These are phyloP conservation scores for Caranx ignobilis DNA, from an alignment of 2,113 vertebrate genomes.

Conservation along the genomic window DNA sequence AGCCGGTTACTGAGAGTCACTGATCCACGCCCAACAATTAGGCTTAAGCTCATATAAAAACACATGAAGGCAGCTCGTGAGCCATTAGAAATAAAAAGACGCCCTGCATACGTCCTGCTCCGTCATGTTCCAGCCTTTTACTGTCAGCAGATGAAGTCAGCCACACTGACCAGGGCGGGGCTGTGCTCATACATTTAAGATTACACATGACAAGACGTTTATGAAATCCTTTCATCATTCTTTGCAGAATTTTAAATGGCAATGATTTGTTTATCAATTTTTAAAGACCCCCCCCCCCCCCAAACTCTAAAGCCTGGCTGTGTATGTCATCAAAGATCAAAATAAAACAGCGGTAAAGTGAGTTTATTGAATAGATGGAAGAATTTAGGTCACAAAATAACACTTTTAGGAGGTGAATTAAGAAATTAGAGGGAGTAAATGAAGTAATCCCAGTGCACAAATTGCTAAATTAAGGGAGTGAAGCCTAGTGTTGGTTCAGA, in stretches of 20 bases:
- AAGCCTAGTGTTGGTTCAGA: neutral
- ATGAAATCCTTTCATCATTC: neutral
- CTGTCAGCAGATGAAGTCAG: neutral
- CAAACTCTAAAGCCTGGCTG: too few species aligned
- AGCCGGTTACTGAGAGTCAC: neutral
- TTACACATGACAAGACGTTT: too few species aligned
- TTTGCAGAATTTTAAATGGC: neutral
- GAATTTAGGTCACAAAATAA: too few species aligned
- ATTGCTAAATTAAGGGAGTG: neutral
- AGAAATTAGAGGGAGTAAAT: too few species aligned
- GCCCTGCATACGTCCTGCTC: neutral
- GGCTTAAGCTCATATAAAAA: neutral
- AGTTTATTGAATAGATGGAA: too few species aligned
- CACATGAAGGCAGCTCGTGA: neutral
- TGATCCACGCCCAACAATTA: neutral
- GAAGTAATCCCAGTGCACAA: too few species aligned
- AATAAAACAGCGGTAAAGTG: too few species aligned
- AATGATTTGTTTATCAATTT: neutral
- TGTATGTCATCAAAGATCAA: too few species aligned
- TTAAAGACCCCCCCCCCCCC: neutral
- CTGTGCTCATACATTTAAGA: too few species aligned
- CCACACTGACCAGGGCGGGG: neutral
- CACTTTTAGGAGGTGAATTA: too few species aligned
- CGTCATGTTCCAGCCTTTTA: neutral
- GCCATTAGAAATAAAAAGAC: neutral